Conservation (phyloP, 2,797 vertebrate genomes). For the Poeciliopsis paucimaculata region DNA sequence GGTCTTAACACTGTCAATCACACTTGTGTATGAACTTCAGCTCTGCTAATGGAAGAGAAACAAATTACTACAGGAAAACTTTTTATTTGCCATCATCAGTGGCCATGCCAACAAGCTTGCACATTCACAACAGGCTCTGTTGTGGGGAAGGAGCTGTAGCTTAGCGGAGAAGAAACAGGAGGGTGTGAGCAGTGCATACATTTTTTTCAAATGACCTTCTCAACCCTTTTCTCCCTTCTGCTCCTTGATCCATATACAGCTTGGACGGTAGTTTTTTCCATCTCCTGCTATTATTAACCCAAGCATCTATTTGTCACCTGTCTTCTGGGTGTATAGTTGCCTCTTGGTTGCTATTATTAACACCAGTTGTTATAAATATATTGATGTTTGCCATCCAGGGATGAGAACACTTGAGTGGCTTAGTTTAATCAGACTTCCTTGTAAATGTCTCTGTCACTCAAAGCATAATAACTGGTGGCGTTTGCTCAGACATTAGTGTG, state of each 20-base stretch:
- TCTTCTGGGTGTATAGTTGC: constrained; percentile 75
- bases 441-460: constrained; percentile 49
- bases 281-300: constrained; percentile 73
- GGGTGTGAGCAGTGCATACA: too few relatives aligned
- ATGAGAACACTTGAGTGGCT: constrained; percentile 68
- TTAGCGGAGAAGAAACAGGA: too few relatives aligned
- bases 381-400: constrained; percentile 41
- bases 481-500: constrained; percentile 6
- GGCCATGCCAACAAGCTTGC: too few relatives aligned
- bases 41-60: too few relatives aligned
- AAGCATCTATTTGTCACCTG: constrained; percentile 71
- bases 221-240: constrained; percentile 1
- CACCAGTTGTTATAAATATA: constrained; percentile 62
- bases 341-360: constrained; percentile 77
- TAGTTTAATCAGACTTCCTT: constrained; percentile 75
- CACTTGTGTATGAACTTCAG: too few relatives aligned
- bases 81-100: too few relatives aligned
- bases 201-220: not conserved
- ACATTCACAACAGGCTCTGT: too few relatives aligned
- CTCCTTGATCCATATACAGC: constrained; percentile 16
- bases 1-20: too few relatives aligned
- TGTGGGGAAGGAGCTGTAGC: too few relatives aligned
- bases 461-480: constrained; percentile 14
- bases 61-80: too few relatives aligned
- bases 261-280: constrained; percentile 61